A percentile compares a stretch with the other conserved stretches of the same genome.
Evolutionary conservation across 2,113 vertebrate species (phyloP).

Genomic region (Aepyceros melampus): DNA sequence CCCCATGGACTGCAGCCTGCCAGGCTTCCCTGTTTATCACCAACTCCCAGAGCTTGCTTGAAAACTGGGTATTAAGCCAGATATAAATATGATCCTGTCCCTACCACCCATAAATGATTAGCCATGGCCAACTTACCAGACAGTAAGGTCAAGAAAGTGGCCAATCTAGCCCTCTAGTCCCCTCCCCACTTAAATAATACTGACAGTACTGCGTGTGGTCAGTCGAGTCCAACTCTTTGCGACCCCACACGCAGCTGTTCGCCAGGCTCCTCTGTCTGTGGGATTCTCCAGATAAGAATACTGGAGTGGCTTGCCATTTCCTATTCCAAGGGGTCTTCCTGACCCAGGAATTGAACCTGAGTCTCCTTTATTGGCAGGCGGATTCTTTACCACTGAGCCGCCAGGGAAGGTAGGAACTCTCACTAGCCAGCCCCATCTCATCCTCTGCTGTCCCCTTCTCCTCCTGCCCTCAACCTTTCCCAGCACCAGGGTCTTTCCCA

Average conservation of each 20-base stretch:
- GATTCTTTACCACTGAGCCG: neutral
- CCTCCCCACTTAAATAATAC: neutral
- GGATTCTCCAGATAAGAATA: neutral
- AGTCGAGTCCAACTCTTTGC: neutral
- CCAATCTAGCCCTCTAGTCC: neutral
- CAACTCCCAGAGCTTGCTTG: neutral
- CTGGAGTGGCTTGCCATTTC: neutral
- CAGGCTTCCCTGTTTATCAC: neutral
- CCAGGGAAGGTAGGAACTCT: neutral
- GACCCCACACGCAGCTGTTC: neutral
- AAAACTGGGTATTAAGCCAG: neutral
- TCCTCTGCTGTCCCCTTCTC: neutral
- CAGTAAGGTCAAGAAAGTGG: slow-evolving; percentile 1
- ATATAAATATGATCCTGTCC: neutral
- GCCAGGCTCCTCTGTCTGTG: neutral
- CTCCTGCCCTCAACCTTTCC: neutral
- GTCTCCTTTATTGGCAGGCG: neutral
- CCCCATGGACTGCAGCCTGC: neutral
- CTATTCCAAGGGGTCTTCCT: neutral
- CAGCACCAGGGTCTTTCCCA: neutral
- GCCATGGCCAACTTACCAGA: neutral
- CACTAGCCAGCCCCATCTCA: neutral
- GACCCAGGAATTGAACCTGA: neutral
- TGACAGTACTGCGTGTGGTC: neutral
- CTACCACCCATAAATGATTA: slow-evolving; percentile 1